These are phyloP conservation scores for Myiagra hebetior DNA, from an alignment of 2,113 vertebrate genomes.

Conservation along the genomic window DNA sequence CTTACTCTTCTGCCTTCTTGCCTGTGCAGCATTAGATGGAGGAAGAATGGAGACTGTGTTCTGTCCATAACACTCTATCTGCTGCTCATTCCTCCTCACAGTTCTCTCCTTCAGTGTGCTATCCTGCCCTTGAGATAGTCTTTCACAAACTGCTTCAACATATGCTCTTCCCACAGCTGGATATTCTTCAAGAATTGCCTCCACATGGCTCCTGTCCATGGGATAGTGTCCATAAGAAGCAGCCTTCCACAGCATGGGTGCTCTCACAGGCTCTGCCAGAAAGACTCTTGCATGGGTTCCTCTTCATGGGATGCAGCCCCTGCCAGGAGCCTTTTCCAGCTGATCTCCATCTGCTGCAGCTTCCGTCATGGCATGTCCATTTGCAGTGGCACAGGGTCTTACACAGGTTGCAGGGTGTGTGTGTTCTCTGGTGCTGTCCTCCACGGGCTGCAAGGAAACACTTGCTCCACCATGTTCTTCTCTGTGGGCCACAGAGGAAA, in stretches of 20 bases:
- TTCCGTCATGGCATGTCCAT: not conserved
- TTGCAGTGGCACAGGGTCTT: not conserved
- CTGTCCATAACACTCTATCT: not conserved
- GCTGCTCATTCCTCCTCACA: not conserved
- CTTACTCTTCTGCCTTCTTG: not conserved
- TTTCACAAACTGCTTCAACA: not conserved
- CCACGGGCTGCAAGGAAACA: too few relatives aligned
- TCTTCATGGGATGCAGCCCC: not conserved
- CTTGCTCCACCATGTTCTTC: not conserved
- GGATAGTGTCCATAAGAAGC: not conserved
- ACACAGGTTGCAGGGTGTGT: too few relatives aligned
- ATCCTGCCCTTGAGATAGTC: not conserved
- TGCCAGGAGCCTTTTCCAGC: not conserved
- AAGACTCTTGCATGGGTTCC: too few relatives aligned
- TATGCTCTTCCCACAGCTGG: not conserved
- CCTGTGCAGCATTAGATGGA: not conserved
- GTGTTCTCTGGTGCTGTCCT: not conserved
- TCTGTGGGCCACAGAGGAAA: too few relatives aligned
- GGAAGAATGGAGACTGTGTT: not conserved
- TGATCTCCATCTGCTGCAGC: not conserved
- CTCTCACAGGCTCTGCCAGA: too few relatives aligned
- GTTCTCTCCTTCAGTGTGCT: too few relatives aligned
- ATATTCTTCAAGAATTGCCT: not conserved
- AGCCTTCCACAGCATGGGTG: accelerated
- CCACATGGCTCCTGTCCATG: not conserved